A percentile compares a stretch with the other conserved stretches of the same genome.
Conservation (phyloP, 2,888 invertebrate genomes). For the Meandrusa payeni region DNA sequence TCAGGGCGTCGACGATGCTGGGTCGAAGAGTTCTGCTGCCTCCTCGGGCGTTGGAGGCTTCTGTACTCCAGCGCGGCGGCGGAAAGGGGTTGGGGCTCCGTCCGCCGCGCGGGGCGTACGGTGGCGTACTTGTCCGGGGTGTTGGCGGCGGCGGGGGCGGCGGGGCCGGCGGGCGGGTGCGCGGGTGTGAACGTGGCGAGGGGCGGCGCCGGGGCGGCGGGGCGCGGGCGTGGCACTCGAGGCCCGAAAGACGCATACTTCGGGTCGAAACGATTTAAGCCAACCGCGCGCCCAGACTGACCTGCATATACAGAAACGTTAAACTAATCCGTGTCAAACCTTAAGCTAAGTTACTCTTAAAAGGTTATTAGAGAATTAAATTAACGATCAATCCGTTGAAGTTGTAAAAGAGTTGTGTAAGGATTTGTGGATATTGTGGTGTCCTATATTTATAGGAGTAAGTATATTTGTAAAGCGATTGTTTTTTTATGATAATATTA, state of each 20-base stretch:
- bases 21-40: constrained; percentile 41
- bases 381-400: too few species aligned
- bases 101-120: constrained; percentile 56
- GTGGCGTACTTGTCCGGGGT: constrained; percentile 64
- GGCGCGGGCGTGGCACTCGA: constrained; percentile 69
- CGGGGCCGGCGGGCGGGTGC: constrained; percentile 45
- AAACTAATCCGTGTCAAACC: too few species aligned
- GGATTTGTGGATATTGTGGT: too few species aligned
- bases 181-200: constrained; percentile 54
- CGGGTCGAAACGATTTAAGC: constrained; percentile 82
- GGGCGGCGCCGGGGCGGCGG: constrained; percentile 59
- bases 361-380: too few species aligned
- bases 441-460: too few species aligned
- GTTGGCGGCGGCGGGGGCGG: constrained; percentile 28
- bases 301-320: too few species aligned
- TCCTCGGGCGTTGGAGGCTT: constrained; percentile 79
- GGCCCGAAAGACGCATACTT: constrained; percentile 81
- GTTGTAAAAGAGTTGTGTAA: too few species aligned
- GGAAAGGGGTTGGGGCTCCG: constrained; percentile 77
- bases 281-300: constrained; percentile 60
- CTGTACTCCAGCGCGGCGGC: constrained; percentile 80
- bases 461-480: too few species aligned
- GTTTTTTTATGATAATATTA: too few species aligned
- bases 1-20: constrained; percentile 37
- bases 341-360: too few species aligned